Evolutionary conservation across 2,797 vertebrate genomes (phyloP), one percentile per base, ranked within the genome.

Genomic region (Myoxocephalus aenaeus): DNA sequence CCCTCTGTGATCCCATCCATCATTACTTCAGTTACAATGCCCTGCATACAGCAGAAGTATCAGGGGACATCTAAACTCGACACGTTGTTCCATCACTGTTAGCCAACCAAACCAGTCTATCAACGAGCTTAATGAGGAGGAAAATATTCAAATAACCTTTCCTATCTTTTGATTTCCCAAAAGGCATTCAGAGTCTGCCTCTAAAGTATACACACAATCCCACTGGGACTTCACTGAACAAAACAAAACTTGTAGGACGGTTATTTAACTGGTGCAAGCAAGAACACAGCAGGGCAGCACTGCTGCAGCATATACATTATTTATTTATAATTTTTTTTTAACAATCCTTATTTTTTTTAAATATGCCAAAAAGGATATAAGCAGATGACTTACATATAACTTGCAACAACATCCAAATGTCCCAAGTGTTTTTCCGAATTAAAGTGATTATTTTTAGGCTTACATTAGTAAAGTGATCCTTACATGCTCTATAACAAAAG

Each of bases 161-260:
- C 76, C 68, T 83, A 82, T 89, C 86, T 81, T 85, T 88, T 88
- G 87, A 90, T 89, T 87, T 88, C 86, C 83, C 88, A 74, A 64
- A 82, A 69, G 87, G 67, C 73, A 40, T 73, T 70, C 40, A 56
- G 62, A 80, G 63, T 68, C 65, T 20, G 40, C 64, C 69, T 75
- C 54, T 57, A 15, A 76, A 77, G 40, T 56, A 48, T 29, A 80
- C 73, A 65, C 54, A 27, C 25, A 61, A 11, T 76, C 32, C 81
- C 63, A 13, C 67, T 54, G 79, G 75, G 84, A 66, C 57, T 42
- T 46, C 65, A 72, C 12, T 75, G 68, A 68, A 65, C 50, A 38
- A 78, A 29, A 67, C 36, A 38, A 59, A 72, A 69, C 44, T 5
- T 61, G 54, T 10, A 69, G 9, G 32, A 75, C 44, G 65, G 69